Percentiles rank a stretch among this genome's conserved stretches.
Evolutionary conservation across 2,888 invertebrate genomes (phyloP).

Genomic region (Aplocera efformata): DNA sequence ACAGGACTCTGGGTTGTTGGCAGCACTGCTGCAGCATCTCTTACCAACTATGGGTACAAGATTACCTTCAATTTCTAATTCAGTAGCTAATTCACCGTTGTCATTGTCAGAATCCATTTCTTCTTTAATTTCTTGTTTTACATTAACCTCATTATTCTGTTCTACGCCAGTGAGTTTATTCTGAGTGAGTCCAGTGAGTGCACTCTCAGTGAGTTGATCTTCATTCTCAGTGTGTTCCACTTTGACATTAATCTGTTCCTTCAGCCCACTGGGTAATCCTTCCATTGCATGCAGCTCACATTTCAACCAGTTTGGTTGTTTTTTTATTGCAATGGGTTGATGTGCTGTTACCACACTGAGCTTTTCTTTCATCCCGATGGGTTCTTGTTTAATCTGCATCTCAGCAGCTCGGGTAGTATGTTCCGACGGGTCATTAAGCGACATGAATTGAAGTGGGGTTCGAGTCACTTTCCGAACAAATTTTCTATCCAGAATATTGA

Average conservation of each 20-base stretch:
- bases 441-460: neutral
- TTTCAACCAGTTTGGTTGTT: too few species aligned
- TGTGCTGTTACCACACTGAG: too few species aligned
- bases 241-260: neutral
- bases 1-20: too few species aligned
- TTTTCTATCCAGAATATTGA: neutral
- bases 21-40: too few species aligned
- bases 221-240: neutral
- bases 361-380: neutral
- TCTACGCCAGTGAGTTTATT: too few species aligned
- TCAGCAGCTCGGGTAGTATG: neutral
- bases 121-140: neutral
- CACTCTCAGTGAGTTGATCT: neutral
- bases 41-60: too few species aligned
- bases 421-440: neutral
- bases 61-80: neutral
- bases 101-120: neutral
- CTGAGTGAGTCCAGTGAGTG: too few species aligned
- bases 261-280: neutral
- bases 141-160: neutral
- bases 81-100: neutral
- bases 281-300: too few species aligned
- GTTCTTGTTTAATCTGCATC: neutral
- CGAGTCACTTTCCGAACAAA: neutral
- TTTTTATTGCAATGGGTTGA: too few species aligned